phyloP scores from a whole-genome alignment of 2,113 vertebrate genomes.

The Sinocyclocheilus grahami region DNA sequence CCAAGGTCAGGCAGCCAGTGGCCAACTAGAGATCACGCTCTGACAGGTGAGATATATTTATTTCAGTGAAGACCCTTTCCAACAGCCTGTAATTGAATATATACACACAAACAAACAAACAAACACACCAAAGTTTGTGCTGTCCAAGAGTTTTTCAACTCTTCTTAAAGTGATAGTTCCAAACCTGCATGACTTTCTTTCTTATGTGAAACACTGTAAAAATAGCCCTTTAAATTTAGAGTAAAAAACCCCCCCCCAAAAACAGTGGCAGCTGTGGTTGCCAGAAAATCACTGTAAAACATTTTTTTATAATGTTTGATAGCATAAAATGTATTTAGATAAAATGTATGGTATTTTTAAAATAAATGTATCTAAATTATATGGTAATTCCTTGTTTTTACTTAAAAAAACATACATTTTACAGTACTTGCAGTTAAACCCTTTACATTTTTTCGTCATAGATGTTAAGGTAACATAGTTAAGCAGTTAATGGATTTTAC shows the following conservation, averaged over 20 bases:
- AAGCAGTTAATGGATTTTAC: too few relatives aligned
- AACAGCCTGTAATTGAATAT: neutral
- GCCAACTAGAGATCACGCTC: conserved; percentile 26
- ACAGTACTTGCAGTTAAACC: too few relatives aligned
- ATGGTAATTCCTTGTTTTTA: too few relatives aligned
- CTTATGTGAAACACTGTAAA: neutral
- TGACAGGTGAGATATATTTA: conserved; percentile 56
- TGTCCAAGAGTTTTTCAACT: neutral
- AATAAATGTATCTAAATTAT: too few relatives aligned
- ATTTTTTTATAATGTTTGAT: neutral
- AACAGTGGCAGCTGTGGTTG: neutral
- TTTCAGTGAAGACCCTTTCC: conserved; percentile 31
- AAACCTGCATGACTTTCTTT: neutral
- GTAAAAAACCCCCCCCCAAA: too few relatives aligned
- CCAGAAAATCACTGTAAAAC: neutral
- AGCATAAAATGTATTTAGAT: too few relatives aligned
- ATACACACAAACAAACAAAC: neutral
- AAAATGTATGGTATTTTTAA: too few relatives aligned
- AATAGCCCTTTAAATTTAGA: too few relatives aligned
- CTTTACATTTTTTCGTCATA: too few relatives aligned
- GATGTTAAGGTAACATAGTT: too few relatives aligned
- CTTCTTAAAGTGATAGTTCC: too few relatives aligned
- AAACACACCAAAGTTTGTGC: neutral
- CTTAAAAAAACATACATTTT: too few relatives aligned
- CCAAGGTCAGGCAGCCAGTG: conserved; percentile 48